These are phyloP conservation scores for Osmerus eperlanus DNA, from an alignment of 2,113 vertebrate species.

Conservation along the genomic window DNA sequence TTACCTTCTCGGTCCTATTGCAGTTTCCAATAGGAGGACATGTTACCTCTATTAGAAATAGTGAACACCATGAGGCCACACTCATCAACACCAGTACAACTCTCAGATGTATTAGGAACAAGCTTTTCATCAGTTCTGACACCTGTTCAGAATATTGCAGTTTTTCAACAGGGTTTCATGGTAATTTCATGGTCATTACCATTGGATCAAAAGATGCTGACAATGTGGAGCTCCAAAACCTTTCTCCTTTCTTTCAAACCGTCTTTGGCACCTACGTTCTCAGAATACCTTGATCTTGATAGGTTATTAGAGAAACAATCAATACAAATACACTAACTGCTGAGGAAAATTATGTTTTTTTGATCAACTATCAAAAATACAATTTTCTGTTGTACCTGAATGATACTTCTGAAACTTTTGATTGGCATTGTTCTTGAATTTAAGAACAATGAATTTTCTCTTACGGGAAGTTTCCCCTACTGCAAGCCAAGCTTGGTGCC, in stretches of 20 bases:
- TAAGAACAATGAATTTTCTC: background rate
- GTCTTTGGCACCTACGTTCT: conserved; percentile 59
- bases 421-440: conserved; percentile 15
- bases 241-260: conserved; percentile 59
- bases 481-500: background rate
- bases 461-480: background rate
- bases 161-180: conserved; percentile 2
- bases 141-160: too few relatives aligned
- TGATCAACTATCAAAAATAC: background rate
- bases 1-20: too few relatives aligned
- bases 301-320: background rate
- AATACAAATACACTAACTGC: conserved; percentile 1
- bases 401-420: background rate
- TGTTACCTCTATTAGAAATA: too few relatives aligned
- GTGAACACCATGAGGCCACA: too few relatives aligned
- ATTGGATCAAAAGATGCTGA: conserved; percentile 53
- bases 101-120: too few relatives aligned
- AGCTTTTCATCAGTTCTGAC: too few relatives aligned
- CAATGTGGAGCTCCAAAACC: conserved; percentile 52
- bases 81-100: too few relatives aligned
- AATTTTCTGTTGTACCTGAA: background rate
- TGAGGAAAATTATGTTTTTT: background rate
- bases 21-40: too few relatives aligned
- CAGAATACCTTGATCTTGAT: conserved; percentile 60
- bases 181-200: background rate